These are phyloP conservation scores for Drosophila subsilvestris DNA, from an alignment of 2,888 invertebrate species.

Conservation along the genomic window DNA sequence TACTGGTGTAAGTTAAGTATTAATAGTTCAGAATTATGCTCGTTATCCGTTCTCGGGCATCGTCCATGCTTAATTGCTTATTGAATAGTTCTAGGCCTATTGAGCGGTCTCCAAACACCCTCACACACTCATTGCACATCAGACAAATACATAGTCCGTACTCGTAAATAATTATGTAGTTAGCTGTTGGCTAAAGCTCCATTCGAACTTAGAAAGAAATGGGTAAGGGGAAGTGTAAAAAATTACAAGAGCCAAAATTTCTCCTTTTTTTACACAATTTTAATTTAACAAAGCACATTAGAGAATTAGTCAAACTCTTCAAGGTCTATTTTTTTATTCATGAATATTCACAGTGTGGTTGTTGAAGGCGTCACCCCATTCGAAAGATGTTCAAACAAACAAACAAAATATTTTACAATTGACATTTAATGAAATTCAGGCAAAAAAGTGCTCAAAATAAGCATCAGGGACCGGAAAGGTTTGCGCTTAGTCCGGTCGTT, in stretches of 20 bases:
- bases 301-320: conserved; percentile 16
- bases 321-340: conserved; percentile 25
- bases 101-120: not conserved
- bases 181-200: not conserved
- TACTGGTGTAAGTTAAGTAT: conserved; percentile 35
- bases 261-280: not conserved
- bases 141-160: conserved; percentile 1
- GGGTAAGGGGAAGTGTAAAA: not conserved
- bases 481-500: conserved; percentile 16
- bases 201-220: not conserved
- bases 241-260: not conserved
- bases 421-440: conserved; percentile 33
- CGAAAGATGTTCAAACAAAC: conserved; percentile 8
- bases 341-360: conserved; percentile 44
- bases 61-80: conserved; percentile 25
- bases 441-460: conserved; percentile 9
- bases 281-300: conserved; percentile 4
- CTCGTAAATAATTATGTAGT: not conserved
- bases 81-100: conserved; percentile 17
- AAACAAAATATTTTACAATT: conserved; percentile 27
- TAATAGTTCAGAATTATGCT: conserved; percentile 25
- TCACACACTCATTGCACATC: conserved; percentile 7
- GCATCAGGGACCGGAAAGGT: conserved; percentile 28
- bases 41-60: conserved; percentile 19
- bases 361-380: not conserved